Base-by-base conservation (phyloP, 2,797 vertebrate genomes). In the Muscicapa comitata region DNA sequence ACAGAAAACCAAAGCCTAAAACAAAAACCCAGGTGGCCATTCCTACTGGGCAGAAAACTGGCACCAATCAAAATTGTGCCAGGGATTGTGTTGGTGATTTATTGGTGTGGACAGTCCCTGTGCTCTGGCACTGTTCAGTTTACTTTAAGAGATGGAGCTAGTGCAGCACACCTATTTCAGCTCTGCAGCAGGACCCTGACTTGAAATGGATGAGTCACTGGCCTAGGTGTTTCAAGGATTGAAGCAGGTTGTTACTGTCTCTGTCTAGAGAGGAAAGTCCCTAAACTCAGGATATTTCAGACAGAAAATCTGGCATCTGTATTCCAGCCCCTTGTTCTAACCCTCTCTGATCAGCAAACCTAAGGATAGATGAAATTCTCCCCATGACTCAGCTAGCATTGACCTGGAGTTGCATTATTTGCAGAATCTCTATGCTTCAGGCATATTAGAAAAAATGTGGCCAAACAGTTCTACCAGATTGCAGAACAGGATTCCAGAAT, bases 391-490 rank as follows among this genome's bases (percentile, higher is more conserved):
- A 54, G 25, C 31, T 45, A 91, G 51, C 74, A 79, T 24, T 71
- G 81, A 92, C 67, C 84, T 71, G 19, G 45, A 80, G 37, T 54
- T 87, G 35, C 68, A 61, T 74, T 83, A 85, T 74, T 82, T 89
- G 40, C 72, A 92, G 78, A 93, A 92, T 83, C 43, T 65, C n/a
- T 95, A 29, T 76, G 88, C 90, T 94, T 85, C 81, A 81, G 94
- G 95, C 91, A 53, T 77, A 81, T 47, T n/a, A 92, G 84, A 80
- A 93, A 95, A 95, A 93, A 95, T 91, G 82, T 77, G 33, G 92
- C 21, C 66, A 77, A 88, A 88, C 95, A 77, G 73, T 96, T 88
- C 82, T 31, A 78, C 31, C 50, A 55, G 47, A 92, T 42, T 92
- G 88, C 73, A 83, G 75, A 93, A 92, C 91, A 74, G 50, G 92